A percentile compares a stretch with the other conserved stretches of the same genome.
phyloP scores from a whole-genome alignment of 92 coral and sea anemone genomes.

The Palythoa heliodiscus region DNA sequence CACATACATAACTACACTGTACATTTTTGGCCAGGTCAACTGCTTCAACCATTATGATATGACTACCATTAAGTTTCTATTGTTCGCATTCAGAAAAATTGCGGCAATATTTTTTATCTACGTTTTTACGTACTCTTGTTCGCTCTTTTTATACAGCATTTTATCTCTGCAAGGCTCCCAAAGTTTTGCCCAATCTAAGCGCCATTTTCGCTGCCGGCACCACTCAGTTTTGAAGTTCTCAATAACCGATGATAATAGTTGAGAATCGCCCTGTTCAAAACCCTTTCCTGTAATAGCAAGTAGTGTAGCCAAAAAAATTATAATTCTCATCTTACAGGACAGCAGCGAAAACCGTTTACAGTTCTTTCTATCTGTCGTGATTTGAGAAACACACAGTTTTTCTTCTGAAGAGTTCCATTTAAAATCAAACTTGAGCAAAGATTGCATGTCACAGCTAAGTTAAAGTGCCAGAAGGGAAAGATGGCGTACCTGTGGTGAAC shows the following conservation, averaged over 20 bases:
- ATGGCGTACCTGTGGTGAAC: not conserved
- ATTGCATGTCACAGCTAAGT: not conserved
- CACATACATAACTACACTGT: too few species aligned
- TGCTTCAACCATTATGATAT: too few species aligned
- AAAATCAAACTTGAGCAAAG: not conserved
- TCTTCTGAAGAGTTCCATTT: not conserved
- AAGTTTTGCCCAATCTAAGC: slow-evolving; percentile 27
- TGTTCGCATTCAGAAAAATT: not conserved
- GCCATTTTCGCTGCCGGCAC: slow-evolving; percentile 41
- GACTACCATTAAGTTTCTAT: not conserved
- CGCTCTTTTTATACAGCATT: slow-evolving; percentile 15
- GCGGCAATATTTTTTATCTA: not conserved
- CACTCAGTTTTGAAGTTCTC: slow-evolving; percentile 11
- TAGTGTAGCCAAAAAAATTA: not conserved
- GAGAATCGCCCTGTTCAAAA: not conserved
- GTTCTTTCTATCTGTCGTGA: too few species aligned
- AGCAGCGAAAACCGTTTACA: not conserved
- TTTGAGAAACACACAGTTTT: not conserved
- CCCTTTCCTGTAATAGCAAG: not conserved
- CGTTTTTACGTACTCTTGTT: not conserved
- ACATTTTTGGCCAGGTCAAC: too few species aligned
- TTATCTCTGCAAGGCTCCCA: slow-evolving; percentile 39
- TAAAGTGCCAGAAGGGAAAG: not conserved
- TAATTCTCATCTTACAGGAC: not conserved
- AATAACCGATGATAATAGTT: not conserved